A percentile compares a stretch with the other conserved stretches of the same genome.
Evolutionary conservation across 2,888 invertebrate genomes (phyloP).

Genomic region (Drosophila testacea): DNA sequence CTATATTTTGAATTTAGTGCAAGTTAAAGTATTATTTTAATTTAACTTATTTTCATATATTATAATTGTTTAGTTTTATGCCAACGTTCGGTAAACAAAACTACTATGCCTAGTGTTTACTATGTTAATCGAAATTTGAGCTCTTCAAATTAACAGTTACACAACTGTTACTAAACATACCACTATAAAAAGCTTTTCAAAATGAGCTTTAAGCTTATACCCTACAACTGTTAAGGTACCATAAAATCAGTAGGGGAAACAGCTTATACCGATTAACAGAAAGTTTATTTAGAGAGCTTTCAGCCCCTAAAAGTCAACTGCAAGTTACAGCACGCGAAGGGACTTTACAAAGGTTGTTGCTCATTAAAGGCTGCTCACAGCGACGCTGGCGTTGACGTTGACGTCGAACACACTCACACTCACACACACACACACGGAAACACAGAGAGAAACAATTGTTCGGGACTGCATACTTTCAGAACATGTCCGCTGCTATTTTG

Average conservation of each 20-base stretch:
- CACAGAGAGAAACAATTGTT: constrained; percentile 12
- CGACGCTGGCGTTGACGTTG: constrained; percentile 9
- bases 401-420: constrained; percentile 3
- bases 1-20: too few relatives aligned
- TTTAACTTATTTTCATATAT: too few relatives aligned
- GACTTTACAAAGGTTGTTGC: constrained; percentile 51
- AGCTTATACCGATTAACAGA: constrained; percentile 1
- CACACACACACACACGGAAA: too few relatives aligned
- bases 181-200: constrained; percentile 3
- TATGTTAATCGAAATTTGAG: not conserved
- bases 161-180: not conserved
- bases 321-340: constrained; percentile 26
- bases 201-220: constrained; percentile 31
- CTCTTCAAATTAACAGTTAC: not conserved
- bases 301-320: constrained; percentile 37
- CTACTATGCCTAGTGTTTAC: too few relatives aligned
- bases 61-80: too few relatives aligned
- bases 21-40: too few relatives aligned
- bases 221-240: constrained; percentile 4
- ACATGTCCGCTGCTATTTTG: constrained; percentile 60
- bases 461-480: constrained; percentile 69
- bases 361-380: constrained; percentile 43
- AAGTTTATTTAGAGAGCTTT: constrained; percentile 29
- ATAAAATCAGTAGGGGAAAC: constrained; percentile 42
- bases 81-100: too few relatives aligned